Evolutionary conservation across 2,797 vertebrate species (phyloP).

Genomic region (Aphelocoma californica): DNA sequence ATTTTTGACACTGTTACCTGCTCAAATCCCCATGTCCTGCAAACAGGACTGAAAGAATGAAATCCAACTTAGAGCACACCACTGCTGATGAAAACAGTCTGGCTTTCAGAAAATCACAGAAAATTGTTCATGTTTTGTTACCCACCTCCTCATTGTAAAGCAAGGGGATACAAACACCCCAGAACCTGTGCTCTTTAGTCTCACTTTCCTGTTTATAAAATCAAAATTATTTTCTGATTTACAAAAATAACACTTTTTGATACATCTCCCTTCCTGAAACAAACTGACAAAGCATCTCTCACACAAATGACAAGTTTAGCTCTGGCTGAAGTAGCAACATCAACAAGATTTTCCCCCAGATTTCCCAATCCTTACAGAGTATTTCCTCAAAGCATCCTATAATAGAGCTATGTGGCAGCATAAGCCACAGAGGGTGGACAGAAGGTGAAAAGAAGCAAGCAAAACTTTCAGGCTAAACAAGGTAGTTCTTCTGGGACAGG

Average conservation of each 20-base stretch:
- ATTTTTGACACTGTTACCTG: background rate
- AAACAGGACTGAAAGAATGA: background rate
- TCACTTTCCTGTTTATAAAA: background rate
- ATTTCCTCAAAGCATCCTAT: background rate
- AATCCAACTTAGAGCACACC: background rate
- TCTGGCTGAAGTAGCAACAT: background rate
- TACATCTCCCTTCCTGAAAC: background rate
- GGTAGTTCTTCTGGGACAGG: background rate
- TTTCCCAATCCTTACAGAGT: background rate
- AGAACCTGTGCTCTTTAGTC: background rate
- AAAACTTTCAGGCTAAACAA: background rate
- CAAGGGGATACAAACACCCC: background rate
- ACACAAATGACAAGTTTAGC: background rate
- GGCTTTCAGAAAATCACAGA: background rate
- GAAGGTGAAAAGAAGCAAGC: background rate
- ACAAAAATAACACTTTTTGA: background rate
- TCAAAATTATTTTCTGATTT: background rate
- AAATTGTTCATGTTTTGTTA: background rate
- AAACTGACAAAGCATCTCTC: background rate
- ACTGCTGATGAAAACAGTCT: background rate
- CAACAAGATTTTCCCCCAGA: background rate
- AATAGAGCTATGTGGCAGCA: background rate
- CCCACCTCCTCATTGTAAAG: background rate
- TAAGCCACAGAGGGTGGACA: background rate
- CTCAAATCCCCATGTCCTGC: background rate